phyloP scores from a whole-genome alignment of 2,113 vertebrate genomes.

The Sakesphorus luctuosus region DNA sequence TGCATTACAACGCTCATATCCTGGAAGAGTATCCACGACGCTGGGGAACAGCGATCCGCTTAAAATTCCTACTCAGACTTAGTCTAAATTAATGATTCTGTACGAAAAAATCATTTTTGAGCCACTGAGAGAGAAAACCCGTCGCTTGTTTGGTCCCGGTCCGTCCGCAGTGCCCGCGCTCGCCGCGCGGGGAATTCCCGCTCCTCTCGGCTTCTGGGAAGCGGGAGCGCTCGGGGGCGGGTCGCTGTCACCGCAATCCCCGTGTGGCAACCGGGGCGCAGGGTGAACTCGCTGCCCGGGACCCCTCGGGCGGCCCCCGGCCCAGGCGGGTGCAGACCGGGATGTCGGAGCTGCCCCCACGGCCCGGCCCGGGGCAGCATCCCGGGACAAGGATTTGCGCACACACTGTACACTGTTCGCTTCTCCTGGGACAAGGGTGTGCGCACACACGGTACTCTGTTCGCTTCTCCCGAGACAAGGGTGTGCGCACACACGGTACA shows the following conservation, averaged over 20 bases:
- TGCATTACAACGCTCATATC: background rate
- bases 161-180: background rate
- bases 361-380: too few species aligned
- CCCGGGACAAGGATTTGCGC: too few species aligned
- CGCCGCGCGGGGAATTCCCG: conserved; percentile 18
- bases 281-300: too few species aligned
- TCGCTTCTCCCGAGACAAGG: too few species aligned
- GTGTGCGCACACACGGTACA: background rate
- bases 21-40: background rate
- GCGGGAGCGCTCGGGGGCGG: background rate
- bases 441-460: too few species aligned
- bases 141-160: background rate
- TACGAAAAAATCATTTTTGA: background rate
- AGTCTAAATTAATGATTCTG: background rate
- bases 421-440: too few species aligned
- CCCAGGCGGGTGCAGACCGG: background rate
- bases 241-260: background rate
- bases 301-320: too few species aligned
- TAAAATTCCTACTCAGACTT: background rate
- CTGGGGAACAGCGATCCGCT: background rate
- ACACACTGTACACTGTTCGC: too few species aligned
- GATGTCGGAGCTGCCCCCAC: background rate
- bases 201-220: conserved; percentile 16
- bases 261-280: background rate
- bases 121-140: background rate